Evolutionary conservation across 2,888 invertebrate genomes (phyloP).

Genomic region (Hypomecis atomaria): DNA sequence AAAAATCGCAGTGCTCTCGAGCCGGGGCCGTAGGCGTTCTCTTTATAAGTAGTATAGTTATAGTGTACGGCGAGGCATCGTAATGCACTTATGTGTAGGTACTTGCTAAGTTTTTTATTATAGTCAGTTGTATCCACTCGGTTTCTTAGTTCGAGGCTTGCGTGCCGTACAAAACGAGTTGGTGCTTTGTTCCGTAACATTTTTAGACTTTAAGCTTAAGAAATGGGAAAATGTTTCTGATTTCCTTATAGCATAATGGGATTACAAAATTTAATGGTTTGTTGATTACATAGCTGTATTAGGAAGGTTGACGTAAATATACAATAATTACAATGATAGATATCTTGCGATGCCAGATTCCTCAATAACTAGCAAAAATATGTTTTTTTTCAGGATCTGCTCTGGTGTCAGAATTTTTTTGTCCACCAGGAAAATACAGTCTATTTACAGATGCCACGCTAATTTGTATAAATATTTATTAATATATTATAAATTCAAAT

Average conservation of each 20-base stretch:
- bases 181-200: conserved; percentile 66
- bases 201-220: conserved; percentile 11
- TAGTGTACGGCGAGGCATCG: conserved; percentile 68
- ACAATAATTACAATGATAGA: no score
- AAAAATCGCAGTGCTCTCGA: conserved; percentile 77
- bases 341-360: no score
- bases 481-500: no score
- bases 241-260: neutral
- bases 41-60: conserved; percentile 61
- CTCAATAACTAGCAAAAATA: no score
- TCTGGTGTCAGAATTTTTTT: no score
- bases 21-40: conserved; percentile 72
- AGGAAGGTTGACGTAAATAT: no score
- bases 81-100: conserved; percentile 82
- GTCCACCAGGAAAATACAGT: no score
- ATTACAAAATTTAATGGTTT: no score
- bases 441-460: no score
- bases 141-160: conserved; percentile 75
- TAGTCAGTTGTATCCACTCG: conserved; percentile 76
- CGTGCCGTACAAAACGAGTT: conserved; percentile 59
- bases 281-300: no score
- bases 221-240: conserved; percentile 1
- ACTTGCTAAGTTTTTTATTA: conserved; percentile 83
- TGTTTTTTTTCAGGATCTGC: no score
- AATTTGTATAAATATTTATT: no score